Conservation (phyloP, 2,113 vertebrate species). For the Syngnathus typhle region DNA sequence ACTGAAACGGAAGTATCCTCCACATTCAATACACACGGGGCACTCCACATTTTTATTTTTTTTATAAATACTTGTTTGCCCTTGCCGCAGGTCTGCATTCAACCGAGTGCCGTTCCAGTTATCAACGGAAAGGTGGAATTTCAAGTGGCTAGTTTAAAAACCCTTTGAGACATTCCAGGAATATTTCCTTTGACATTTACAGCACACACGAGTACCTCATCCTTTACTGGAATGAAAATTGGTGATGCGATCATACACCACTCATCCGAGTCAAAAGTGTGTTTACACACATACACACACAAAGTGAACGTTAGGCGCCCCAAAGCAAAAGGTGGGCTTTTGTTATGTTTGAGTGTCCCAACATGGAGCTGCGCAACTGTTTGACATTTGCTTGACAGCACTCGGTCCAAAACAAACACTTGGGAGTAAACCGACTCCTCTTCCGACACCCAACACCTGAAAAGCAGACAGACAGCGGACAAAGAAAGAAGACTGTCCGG, state of each 20-base stretch:
- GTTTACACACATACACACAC: not conserved
- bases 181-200: conserved; percentile 31
- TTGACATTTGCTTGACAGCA: conserved; percentile 44
- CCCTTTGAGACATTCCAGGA: conserved; percentile 37
- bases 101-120: not conserved
- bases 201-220: conserved; percentile 36
- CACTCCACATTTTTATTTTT: no score
- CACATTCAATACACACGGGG: no score
- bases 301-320: not conserved
- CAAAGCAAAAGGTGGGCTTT: conserved; percentile 52
- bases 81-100: no score
- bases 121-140: not conserved
- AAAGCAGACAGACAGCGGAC: conserved; percentile 25
- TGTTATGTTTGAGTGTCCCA: conserved; percentile 47
- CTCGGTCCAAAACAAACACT: conserved; percentile 37
- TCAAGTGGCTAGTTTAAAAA: conserved; percentile 6
- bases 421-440: conserved; percentile 19
- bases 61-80: no score
- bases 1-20: no score
- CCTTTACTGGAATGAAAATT: conserved; percentile 44
- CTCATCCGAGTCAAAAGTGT: conserved; percentile 12
- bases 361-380: conserved; percentile 24
- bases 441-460: conserved; percentile 43
- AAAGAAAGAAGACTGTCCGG: conserved; percentile 42
- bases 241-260: conserved; percentile 39